phyloP scores from a whole-genome alignment of 2,888 invertebrate genomes.

The Leucoma salicis region DNA sequence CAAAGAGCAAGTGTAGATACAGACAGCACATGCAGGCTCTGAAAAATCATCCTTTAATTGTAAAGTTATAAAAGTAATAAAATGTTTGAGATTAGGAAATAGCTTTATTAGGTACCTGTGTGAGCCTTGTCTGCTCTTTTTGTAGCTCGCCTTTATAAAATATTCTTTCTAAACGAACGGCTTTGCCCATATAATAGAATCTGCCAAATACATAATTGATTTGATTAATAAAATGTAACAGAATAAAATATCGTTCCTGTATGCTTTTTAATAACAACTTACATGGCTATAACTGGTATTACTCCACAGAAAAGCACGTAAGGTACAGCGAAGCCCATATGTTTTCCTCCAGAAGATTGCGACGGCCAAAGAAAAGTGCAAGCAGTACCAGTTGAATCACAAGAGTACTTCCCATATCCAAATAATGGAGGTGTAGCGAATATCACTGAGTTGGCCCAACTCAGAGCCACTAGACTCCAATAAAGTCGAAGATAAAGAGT shows the following conservation, averaged over 20 bases:
- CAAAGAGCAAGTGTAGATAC: conserved; percentile 70
- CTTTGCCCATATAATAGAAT: conserved; percentile 74
- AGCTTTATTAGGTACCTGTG: conserved; percentile 57
- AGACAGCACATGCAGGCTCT: conserved; percentile 67
- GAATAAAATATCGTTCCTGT: no score
- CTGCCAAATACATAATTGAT: conserved; percentile 40
- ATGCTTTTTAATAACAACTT: conserved; percentile 33
- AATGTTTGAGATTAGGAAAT: background rate
- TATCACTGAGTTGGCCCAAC: conserved; percentile 64
- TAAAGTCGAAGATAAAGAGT: conserved; percentile 66
- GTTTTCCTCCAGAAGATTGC: conserved; percentile 54
- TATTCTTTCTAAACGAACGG: conserved; percentile 67
- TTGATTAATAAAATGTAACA: no score
- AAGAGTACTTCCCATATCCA: conserved; percentile 74
- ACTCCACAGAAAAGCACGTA: conserved; percentile 67
- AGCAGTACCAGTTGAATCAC: conserved; percentile 72
- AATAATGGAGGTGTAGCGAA: conserved; percentile 75
- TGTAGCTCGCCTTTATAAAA: conserved; percentile 68
- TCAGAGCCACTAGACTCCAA: conserved; percentile 63
- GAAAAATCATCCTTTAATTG: conserved; percentile 6
- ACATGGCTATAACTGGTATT: conserved; percentile 71
- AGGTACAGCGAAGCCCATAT: conserved; percentile 69
- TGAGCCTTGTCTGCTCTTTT: conserved; percentile 67
- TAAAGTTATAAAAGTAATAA: background rate
- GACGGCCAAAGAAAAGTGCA: conserved; percentile 77